phyloP scores from a whole-genome alignment of 2,113 vertebrate genomes.

The Amazona vittata region DNA sequence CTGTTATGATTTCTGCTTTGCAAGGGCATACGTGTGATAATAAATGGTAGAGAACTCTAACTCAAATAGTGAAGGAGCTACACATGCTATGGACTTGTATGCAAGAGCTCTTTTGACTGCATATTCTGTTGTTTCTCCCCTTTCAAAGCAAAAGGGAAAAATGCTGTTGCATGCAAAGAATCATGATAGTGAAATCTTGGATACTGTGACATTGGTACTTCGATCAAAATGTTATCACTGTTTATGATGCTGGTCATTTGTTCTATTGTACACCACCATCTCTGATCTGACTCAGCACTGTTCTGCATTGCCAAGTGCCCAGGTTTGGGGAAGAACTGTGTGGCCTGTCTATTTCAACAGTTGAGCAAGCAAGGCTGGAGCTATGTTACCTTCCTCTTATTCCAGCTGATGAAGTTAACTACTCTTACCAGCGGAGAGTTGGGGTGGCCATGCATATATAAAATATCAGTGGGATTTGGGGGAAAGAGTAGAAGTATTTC shows the following conservation, averaged over 20 bases:
- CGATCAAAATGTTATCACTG: background rate
- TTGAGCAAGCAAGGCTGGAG: background rate
- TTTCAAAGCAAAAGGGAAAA: background rate
- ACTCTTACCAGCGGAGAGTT: background rate
- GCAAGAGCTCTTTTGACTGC: background rate
- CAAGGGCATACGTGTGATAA: accelerated
- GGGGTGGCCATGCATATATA: background rate
- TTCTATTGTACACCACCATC: background rate
- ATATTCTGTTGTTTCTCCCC: background rate
- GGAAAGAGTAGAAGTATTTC: background rate
- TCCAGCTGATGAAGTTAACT: background rate
- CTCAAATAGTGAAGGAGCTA: background rate
- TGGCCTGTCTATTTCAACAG: background rate
- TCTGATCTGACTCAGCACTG: background rate
- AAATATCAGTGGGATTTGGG: background rate
- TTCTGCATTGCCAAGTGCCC: background rate
- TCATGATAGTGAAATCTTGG: background rate
- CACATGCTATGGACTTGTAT: background rate
- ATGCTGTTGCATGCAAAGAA: background rate
- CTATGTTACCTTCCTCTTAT: background rate
- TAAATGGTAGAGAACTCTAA: background rate
- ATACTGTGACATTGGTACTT: background rate
- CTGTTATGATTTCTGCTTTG: background rate
- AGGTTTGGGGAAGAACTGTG: background rate
- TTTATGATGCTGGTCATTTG: background rate